These are phyloP conservation scores for Manis pentadactyla DNA, from an alignment of 2,797 vertebrate species.

Conservation along the genomic window DNA sequence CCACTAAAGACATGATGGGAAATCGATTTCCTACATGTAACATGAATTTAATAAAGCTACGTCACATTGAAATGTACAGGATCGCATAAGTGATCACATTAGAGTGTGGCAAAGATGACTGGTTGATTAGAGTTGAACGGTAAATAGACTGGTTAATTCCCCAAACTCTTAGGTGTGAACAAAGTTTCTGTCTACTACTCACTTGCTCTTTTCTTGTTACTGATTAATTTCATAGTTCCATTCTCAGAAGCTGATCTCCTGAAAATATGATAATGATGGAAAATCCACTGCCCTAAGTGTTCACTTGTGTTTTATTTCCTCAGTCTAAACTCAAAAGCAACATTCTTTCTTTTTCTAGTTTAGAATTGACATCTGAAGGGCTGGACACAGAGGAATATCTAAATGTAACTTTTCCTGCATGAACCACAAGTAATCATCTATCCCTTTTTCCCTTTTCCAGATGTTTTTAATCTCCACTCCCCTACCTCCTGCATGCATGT, in stretches of 20 bases:
- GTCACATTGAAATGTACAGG: neutral
- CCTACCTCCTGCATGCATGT: no score
- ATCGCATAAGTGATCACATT: neutral
- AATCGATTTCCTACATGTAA: neutral
- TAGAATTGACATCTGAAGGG: neutral
- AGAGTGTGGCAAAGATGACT: neutral
- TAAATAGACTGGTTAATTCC: neutral
- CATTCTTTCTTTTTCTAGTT: neutral
- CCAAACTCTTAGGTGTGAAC: neutral
- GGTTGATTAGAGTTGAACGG: neutral
- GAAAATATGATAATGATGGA: neutral
- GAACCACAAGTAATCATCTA: neutral
- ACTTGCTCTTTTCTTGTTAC: neutral
- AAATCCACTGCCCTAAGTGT: neutral
- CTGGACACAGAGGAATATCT: neutral
- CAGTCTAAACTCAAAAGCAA: neutral
- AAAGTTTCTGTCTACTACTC: neutral
- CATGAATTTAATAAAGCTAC: neutral
- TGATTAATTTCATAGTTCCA: neutral
- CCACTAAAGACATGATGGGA: neutral
- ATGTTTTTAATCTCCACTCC: neutral
- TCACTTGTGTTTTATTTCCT: neutral
- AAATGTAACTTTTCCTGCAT: conserved; percentile 16
- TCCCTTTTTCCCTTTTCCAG: neutral
- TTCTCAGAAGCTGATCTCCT: neutral